Percentiles rank a stretch among this genome's conserved stretches.
phyloP scores from a whole-genome alignment of 2,888 invertebrate species.

The Epistrophella euchroma region DNA sequence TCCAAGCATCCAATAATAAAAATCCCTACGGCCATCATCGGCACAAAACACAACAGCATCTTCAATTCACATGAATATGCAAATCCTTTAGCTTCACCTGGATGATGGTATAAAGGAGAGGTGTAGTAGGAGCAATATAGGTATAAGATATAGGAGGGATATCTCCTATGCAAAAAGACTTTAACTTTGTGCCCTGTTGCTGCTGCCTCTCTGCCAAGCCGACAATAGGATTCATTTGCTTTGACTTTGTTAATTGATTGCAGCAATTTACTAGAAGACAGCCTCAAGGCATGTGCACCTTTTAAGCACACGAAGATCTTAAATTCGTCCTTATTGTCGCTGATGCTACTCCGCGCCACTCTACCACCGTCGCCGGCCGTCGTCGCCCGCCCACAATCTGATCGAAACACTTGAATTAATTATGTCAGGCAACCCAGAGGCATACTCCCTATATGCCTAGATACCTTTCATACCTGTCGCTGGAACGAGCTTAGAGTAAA shows the following conservation, averaged over 20 bases:
- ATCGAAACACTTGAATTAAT: conserved; percentile 73
- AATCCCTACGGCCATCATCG: conserved; percentile 58
- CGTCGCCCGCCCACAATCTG: conserved; percentile 38
- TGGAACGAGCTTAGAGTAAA: conserved; percentile 18
- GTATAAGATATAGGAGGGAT: neutral
- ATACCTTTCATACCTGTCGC: neutral
- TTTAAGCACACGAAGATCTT: conserved; percentile 24
- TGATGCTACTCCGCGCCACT: neutral
- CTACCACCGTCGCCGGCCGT: neutral
- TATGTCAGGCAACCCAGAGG: conserved; percentile 65
- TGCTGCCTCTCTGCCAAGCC: conserved; percentile 38
- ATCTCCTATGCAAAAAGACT: neutral
- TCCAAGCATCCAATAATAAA: conserved; percentile 58
- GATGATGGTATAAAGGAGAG: conserved; percentile 15
- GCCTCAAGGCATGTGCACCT: conserved; percentile 71
- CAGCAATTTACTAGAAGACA: conserved; percentile 74
- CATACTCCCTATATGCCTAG: conserved; percentile 1
- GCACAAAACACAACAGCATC: conserved; percentile 48
- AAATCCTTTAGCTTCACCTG: conserved; percentile 60
- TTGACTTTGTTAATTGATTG: conserved; percentile 75
- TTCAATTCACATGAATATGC: conserved; percentile 70
- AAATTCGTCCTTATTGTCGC: conserved; percentile 5
- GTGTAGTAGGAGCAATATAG: too few species aligned
- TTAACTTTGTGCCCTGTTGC: conserved; percentile 15
- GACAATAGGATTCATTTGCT: conserved; percentile 73